phyloP scores from a whole-genome alignment of 2,888 invertebrate genomes.

The Sarcophaga subvicina region DNA sequence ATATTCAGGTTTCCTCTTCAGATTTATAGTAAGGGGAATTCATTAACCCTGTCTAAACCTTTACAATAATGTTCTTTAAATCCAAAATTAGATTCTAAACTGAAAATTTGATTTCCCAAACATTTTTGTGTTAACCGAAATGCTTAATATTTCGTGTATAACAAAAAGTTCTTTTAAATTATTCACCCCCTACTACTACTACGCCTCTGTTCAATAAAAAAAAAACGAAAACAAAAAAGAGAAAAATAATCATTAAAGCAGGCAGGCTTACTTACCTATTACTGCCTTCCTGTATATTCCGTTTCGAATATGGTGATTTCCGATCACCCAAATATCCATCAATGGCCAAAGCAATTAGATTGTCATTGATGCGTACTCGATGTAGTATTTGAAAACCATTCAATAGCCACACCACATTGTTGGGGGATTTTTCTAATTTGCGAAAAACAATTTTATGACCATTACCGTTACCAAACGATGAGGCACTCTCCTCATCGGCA shows the following conservation, averaged over 20 bases:
- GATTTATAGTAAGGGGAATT: no score
- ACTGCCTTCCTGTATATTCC: slow-evolving; percentile 81
- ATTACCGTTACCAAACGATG: slow-evolving; percentile 81
- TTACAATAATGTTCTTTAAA: no score
- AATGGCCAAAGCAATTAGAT: slow-evolving; percentile 80
- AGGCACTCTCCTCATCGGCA: slow-evolving; percentile 80
- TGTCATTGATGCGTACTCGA: slow-evolving; percentile 80
- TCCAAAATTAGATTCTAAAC: no score
- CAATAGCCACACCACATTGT: slow-evolving; percentile 79
- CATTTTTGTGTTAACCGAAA: neutral
- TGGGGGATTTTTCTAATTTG: slow-evolving; percentile 80
- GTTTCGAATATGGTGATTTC: slow-evolving; percentile 81
- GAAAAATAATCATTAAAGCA: neutral
- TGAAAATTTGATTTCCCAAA: no score
- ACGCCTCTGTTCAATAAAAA: neutral
- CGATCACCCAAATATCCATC: slow-evolving; percentile 82
- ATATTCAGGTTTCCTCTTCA: no score
- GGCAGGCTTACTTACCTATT: slow-evolving; percentile 77
- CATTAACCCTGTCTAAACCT: no score
- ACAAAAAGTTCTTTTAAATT: neutral
- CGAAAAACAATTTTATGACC: slow-evolving; percentile 82
- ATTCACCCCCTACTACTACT: neutral
- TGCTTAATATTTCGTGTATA: no score
- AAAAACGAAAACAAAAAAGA: neutral
- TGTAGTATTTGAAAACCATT: slow-evolving; percentile 81